Evolutionary conservation across 1,140 invertebrate species (phyloP).

Genomic region (Euglossa dilemma): DNA sequence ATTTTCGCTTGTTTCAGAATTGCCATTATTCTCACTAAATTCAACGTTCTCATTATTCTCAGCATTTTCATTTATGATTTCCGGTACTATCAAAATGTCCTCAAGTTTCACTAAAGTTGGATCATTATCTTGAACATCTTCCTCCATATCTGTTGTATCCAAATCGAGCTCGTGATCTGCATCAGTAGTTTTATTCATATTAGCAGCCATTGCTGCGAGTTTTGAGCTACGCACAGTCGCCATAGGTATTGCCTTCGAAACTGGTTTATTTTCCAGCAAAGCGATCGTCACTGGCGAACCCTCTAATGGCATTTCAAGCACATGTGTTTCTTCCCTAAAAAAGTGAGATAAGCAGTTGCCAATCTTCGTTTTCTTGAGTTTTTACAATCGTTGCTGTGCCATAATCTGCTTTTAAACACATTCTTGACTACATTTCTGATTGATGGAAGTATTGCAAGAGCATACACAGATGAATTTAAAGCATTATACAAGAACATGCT

Average conservation of each 20-base stretch:
- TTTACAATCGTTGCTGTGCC: constrained; percentile 20
- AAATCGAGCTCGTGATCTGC: constrained; percentile 60
- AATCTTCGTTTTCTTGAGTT: constrained; percentile 49
- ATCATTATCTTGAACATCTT: constrained; percentile 63
- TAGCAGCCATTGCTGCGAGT: constrained; percentile 79
- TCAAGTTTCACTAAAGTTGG: constrained; percentile 65
- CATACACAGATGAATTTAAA: constrained; percentile 33
- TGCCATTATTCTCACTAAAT: not conserved
- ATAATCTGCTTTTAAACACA: constrained; percentile 35
- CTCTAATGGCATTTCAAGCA: constrained; percentile 71
- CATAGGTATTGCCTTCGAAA: constrained; percentile 72
- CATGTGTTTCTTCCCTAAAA: constrained; percentile 77
- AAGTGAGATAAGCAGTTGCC: constrained; percentile 55
- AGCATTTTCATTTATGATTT: constrained; percentile 35
- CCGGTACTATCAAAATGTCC: constrained; percentile 73
- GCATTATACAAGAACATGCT: constrained; percentile 37
- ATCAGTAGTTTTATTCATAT: constrained; percentile 70
- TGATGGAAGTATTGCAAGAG: constrained; percentile 39
- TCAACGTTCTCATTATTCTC: not conserved
- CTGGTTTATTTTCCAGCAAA: constrained; percentile 49
- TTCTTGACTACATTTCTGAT: constrained; percentile 33
- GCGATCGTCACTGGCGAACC: constrained; percentile 27
- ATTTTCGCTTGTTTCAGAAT: not conserved
- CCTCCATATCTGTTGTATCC: constrained; percentile 38
- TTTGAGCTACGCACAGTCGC: constrained; percentile 78